These are phyloP conservation scores for Himalopsyche japonica DNA, from an alignment of 2,888 invertebrate species.

Conservation along the genomic window DNA sequence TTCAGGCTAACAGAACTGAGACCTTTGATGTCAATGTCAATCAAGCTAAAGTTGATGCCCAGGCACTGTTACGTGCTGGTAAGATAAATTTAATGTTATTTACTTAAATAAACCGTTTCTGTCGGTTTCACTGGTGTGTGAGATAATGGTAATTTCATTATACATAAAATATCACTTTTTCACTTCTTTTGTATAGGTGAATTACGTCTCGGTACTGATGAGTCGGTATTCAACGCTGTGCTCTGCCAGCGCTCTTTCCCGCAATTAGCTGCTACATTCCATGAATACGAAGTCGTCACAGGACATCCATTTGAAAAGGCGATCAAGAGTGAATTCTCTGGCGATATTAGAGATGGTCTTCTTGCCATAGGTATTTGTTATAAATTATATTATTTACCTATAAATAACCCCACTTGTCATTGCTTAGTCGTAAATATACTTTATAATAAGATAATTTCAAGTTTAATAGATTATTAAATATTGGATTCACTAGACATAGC, in stretches of 20 bases:
- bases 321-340: conserved; percentile 82
- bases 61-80: conserved; percentile 78
- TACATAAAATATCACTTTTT: not conserved
- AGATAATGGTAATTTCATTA: not conserved
- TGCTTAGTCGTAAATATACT: conserved; percentile 59
- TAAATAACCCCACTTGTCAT: conserved; percentile 75
- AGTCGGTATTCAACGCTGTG: conserved; percentile 82
- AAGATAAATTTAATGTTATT: conserved; percentile 43
- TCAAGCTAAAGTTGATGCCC: conserved; percentile 79
- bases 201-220: conserved; percentile 76
- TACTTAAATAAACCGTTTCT: conserved; percentile 34
- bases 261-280: conserved; percentile 61
- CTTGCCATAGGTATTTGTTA: conserved; percentile 67
- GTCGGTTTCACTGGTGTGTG: not conserved
- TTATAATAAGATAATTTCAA: too few relatives aligned
- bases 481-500: too few relatives aligned
- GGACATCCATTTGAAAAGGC: conserved; percentile 81
- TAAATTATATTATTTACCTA: conserved; percentile 52
- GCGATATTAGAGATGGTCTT: conserved; percentile 77
- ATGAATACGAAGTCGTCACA: conserved; percentile 74
- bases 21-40: conserved; percentile 71
- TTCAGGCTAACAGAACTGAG: conserved; percentile 78
- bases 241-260: conserved; percentile 72
- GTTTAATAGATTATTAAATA: too few relatives aligned
- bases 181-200: conserved; percentile 50